phyloP scores from a whole-genome alignment of 2,888 invertebrate genomes.

The Conchocele bisecta region DNA sequence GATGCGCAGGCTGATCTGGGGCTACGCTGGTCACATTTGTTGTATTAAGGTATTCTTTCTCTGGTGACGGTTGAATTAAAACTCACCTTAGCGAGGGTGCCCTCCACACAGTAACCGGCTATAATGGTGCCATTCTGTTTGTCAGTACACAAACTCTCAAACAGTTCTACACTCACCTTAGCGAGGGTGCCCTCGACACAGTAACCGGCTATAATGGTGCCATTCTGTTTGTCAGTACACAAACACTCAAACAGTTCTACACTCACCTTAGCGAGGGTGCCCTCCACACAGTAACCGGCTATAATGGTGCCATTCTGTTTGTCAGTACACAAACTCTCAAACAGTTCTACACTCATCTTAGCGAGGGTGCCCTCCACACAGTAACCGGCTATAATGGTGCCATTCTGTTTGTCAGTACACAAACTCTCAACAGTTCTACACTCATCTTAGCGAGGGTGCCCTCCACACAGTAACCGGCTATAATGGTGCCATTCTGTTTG shows the following conservation, averaged over 20 bases:
- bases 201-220: conserved; percentile 97
- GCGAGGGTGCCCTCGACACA: conserved; percentile 86
- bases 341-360: conserved; percentile 87
- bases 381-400: conserved; percentile 88
- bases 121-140: conserved; percentile 99
- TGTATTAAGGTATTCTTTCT: too few relatives aligned
- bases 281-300: conserved; percentile 90
- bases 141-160: conserved; percentile 99
- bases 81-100: conserved; percentile 85
- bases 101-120: conserved; percentile 90
- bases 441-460: conserved; percentile 84
- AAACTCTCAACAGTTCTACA: background rate
- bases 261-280: too few relatives aligned
- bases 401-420: background rate
- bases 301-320: conserved; percentile 99
- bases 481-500: conserved; percentile 98
- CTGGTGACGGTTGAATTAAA: too few relatives aligned
- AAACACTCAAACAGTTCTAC: conserved; percentile 99
- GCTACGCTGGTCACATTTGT: too few relatives aligned
- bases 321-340: conserved; percentile 99
- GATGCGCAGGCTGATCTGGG: too few relatives aligned
- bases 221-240: conserved; percentile 99
- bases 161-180: conserved; percentile 87
- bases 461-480: conserved; percentile 91
- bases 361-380: conserved; percentile 86